Base-by-base conservation (phyloP, 2,797 vertebrate species). In the Takifugu rubripes region DNA sequence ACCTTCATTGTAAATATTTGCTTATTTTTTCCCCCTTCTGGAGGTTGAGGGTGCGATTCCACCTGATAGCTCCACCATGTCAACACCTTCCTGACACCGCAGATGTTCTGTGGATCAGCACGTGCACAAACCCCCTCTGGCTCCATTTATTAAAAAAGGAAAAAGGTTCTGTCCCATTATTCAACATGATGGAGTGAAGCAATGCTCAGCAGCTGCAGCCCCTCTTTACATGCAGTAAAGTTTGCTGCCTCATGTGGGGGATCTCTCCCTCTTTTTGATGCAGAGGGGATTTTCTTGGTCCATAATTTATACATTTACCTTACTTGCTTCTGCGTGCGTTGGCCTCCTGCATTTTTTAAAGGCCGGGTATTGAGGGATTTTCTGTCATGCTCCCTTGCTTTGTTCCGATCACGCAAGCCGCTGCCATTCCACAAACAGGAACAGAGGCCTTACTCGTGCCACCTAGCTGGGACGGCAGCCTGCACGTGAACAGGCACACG, bases 271-370 rank as follows among this genome's bases (percentile, higher is more conserved):
- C 81, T 82, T 88, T 90, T 90, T 87, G 65, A 81, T 77, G 76
- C 75, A 77, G 79, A 85, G 82, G 88, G 21, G 9, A 10, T 33
- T 33, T 88, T 89, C 87, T 82, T 57, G 61, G 73, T 88, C 79
- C 74, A 90, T 92, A 90, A 92, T 88, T 89, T 90, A 87, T 91
- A 89, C 87, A 79, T 90, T 89, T 89, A 88, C 87, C 87, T 88
- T 84, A 84, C 81, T 87, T 85, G 88, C 90, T 91, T 86, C 88
- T 94, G 91, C 92, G 89, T 94, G 93, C 87, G 52, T 86, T 66
- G 79, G 81, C 88, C 92, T 95, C 87, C 88, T 96, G 92, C 93
- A 95, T 95, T 93, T 95, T 87, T 96, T 94, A 94, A 93, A 93
- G 91, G 80, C 87, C 83, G 82, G 88, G 92, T 86, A 94, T 91